Conservation (phyloP, 2,888 invertebrate species). For the Eupithecia centaureata region DNA sequence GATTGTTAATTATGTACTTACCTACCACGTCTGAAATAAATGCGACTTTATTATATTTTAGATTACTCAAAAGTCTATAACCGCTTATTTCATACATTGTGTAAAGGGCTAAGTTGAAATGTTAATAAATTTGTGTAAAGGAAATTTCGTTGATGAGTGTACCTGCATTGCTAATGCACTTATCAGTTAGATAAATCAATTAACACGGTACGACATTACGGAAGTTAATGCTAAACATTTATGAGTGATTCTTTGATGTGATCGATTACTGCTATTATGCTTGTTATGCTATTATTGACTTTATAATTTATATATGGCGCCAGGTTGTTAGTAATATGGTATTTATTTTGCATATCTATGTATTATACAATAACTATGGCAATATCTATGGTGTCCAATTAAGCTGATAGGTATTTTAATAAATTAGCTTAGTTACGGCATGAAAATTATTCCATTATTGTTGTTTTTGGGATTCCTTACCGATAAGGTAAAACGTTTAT, state of each 20-base stretch:
- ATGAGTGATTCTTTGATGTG: slow-evolving; percentile 21
- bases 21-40: no score
- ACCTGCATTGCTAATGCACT: neutral
- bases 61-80: no score
- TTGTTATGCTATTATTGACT: slow-evolving; percentile 13
- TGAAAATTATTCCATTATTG: neutral
- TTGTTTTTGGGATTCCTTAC: no score
- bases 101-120: neutral
- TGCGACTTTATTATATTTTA: no score
- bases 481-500: no score
- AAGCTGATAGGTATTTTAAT: no score
- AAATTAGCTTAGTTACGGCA: no score
- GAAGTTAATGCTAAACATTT: slow-evolving; percentile 25
- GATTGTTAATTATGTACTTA: no score
- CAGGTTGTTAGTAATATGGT: neutral
- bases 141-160: neutral
- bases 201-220: slow-evolving; percentile 21
- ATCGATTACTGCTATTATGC: slow-evolving; percentile 18
- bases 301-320: slow-evolving; percentile 5
- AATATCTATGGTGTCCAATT: no score
- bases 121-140: neutral
- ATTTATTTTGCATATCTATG: neutral
- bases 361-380: no score
- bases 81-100: neutral
- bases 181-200: slow-evolving; percentile 4